Evolutionary conservation across 2,797 vertebrate genomes (phyloP).

Genomic region (Gallirallus australis): DNA sequence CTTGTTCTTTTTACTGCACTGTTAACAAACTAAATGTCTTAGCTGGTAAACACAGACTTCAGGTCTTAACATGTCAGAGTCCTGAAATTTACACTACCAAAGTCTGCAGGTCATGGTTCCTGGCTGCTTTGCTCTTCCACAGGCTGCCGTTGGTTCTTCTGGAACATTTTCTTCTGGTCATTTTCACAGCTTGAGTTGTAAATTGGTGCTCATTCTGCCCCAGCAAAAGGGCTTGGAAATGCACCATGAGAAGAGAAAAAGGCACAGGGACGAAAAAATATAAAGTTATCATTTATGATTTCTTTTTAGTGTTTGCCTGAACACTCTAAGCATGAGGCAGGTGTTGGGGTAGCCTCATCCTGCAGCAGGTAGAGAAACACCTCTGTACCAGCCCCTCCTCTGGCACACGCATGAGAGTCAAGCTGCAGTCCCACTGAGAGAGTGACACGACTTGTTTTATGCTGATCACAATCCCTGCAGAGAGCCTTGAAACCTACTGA

Average conservation of each 20-base stretch:
- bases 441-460: not conserved
- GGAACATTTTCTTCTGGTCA: not conserved
- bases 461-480: accelerated
- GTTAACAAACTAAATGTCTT: not conserved
- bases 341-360: not conserved
- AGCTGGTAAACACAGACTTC: not conserved
- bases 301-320: not conserved
- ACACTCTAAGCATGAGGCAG: not conserved
- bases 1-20: not conserved
- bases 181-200: not conserved
- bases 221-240: not conserved
- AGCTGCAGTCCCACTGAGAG: accelerated
- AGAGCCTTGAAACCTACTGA: not conserved
- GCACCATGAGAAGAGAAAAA: not conserved
- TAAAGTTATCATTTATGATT: no score
- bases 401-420: not conserved
- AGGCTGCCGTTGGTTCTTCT: not conserved
- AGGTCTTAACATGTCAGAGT: not conserved
- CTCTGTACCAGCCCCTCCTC: not conserved
- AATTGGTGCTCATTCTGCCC: not conserved
- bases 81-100: not conserved
- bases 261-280: no score
- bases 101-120: not conserved
- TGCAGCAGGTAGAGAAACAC: not conserved
- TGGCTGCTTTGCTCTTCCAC: not conserved